Percentiles rank a stretch among this genome's conserved stretches.
phyloP scores from a whole-genome alignment of 2,888 invertebrate genomes.

The Dynastes hyllus region DNA sequence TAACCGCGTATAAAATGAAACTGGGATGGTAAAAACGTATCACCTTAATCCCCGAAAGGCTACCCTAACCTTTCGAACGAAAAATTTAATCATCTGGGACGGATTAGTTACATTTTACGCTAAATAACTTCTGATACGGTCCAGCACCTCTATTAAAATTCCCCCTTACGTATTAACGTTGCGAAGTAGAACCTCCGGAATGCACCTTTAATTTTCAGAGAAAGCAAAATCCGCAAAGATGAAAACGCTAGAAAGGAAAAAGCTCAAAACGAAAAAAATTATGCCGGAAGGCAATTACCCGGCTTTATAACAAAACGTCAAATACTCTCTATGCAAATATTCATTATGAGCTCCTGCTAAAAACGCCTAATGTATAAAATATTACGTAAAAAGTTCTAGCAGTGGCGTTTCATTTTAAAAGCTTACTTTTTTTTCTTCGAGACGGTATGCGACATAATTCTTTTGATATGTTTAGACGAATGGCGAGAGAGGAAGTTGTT shows the following conservation, averaged over 20 bases:
- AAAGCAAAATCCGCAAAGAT: slow-evolving; percentile 43
- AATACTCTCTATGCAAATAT: slow-evolving; percentile 45
- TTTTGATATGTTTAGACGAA: no score
- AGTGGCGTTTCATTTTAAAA: slow-evolving; percentile 16
- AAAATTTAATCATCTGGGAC: slow-evolving; percentile 64
- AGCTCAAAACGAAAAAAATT: slow-evolving; percentile 39
- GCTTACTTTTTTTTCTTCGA: not conserved
- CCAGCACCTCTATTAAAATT: slow-evolving; percentile 62
- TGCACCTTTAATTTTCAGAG: slow-evolving; percentile 47
- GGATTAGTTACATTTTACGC: slow-evolving; percentile 65
- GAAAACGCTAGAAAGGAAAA: slow-evolving; percentile 34
- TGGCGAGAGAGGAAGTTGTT: no score
- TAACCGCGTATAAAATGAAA: slow-evolving; percentile 55
- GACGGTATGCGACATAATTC: not conserved
- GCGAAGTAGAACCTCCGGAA: slow-evolving; percentile 30
- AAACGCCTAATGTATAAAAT: slow-evolving; percentile 29
- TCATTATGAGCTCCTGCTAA: slow-evolving; percentile 37
- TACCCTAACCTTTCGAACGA: slow-evolving; percentile 59
- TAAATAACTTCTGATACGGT: slow-evolving; percentile 61
- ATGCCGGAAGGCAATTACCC: slow-evolving; percentile 45
- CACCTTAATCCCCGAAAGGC: slow-evolving; percentile 55
- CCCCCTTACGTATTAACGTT: slow-evolving; percentile 50
- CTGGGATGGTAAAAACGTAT: slow-evolving; percentile 56
- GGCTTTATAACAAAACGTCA: slow-evolving; percentile 45
- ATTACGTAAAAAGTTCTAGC: not conserved